A percentile compares a stretch with the other conserved stretches of the same genome.
These are phyloP conservation scores for Pogonophryne albipinna DNA, from an alignment of 2,797 vertebrate genomes.

Conservation along the genomic window DNA sequence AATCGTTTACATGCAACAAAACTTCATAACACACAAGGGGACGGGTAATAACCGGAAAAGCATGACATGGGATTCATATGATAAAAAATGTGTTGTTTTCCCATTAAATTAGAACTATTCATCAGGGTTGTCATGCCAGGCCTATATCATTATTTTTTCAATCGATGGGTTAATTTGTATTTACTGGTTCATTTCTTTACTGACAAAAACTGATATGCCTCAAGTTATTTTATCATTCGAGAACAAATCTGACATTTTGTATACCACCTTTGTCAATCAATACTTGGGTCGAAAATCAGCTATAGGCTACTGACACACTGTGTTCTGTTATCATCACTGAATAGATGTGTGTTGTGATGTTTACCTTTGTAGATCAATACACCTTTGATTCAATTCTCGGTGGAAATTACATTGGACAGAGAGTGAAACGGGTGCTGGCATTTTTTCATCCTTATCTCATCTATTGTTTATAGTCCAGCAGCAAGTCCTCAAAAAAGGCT, in stretches of 20 bases:
- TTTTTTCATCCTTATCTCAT: conserved; percentile 30
- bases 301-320: not conserved
- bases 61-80: not conserved
- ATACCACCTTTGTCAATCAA: not conserved
- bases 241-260: not conserved
- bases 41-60: too few species aligned
- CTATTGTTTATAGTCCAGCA: not conserved
- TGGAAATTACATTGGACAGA: conserved; percentile 11
- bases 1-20: too few species aligned
- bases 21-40: too few species aligned
- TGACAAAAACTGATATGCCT: not conserved
- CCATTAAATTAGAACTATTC: not conserved
- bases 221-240: not conserved
- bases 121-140: not conserved
- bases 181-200: not conserved
- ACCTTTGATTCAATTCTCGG: conserved; percentile 44
- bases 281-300: not conserved
- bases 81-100: not conserved
- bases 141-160: not conserved
- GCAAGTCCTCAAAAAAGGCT: too few species aligned
- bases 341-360: conserved; percentile 22
- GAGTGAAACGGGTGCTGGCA: not conserved
- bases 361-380: conserved; percentile 51
- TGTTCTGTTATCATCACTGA: conserved; percentile 9
- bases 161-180: not conserved